Conservation (phyloP, 1,140 invertebrate species). For the Eriosoma lanigerum region DNA sequence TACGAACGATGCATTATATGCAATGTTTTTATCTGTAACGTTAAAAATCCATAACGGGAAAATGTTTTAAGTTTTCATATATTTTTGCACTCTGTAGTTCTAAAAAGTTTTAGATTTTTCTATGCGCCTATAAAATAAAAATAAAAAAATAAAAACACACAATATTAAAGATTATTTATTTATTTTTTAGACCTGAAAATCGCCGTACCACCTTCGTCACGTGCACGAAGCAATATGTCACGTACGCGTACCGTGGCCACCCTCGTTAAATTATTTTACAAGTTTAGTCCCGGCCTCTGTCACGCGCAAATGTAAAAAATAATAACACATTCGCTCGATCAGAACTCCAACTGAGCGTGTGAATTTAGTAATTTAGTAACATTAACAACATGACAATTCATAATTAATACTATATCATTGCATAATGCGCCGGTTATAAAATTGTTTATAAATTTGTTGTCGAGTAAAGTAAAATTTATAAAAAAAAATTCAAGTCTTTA, state of each 20-base stretch:
- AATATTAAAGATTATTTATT: no score
- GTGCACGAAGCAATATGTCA: slow-evolving; percentile 6
- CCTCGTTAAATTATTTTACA: slow-evolving; percentile 31
- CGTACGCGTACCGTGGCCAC: neutral
- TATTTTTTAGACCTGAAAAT: slow-evolving; percentile 2
- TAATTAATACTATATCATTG: no score
- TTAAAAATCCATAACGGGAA: slow-evolving; percentile 23
- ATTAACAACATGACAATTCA: no score
- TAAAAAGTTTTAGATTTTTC: slow-evolving; percentile 6
- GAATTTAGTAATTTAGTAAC: no score
- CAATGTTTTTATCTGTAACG: neutral
- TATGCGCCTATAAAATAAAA: neutral
- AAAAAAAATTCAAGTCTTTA: no score
- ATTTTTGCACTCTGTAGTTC: neutral
- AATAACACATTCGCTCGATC: no score
- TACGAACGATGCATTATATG: slow-evolving; percentile 10
- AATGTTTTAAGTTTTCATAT: neutral
- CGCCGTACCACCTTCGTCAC: slow-evolving; percentile 17
- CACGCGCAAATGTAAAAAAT: no score
- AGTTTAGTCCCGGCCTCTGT: neutral
- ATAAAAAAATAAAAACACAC: no score
- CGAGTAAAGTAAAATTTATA: no score
- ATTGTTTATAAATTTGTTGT: no score
- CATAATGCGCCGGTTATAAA: no score
- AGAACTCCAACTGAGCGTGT: no score